Conservation (phyloP, 2,113 vertebrate genomes). For the Malaclemys terrapin region DNA sequence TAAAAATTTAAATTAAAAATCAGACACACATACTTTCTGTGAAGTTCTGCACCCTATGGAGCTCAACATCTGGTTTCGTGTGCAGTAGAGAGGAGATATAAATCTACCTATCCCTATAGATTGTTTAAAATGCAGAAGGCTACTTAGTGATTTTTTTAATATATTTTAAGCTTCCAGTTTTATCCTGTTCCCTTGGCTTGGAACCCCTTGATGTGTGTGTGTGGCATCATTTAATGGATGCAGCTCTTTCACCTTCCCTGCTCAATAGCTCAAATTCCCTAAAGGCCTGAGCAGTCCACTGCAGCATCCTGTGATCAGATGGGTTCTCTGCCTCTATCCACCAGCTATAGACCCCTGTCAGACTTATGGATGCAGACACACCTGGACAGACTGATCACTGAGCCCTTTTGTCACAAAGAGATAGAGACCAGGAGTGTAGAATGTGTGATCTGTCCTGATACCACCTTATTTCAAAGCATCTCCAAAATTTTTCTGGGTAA, state of each 20-base stretch:
- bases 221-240: background rate
- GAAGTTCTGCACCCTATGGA: background rate
- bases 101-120: background rate
- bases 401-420: background rate
- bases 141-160: background rate
- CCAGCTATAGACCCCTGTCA: background rate
- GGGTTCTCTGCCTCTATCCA: background rate
- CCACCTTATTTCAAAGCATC: background rate
- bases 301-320: background rate
- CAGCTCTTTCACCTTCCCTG: background rate
- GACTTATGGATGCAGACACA: background rate
- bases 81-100: background rate
- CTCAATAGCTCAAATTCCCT: background rate
- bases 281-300: background rate
- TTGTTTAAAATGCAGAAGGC: background rate
- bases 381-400: background rate
- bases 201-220: background rate
- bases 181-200: background rate
- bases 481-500: background rate
- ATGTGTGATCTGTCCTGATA: background rate
- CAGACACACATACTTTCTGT: background rate
- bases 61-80: background rate
- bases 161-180: background rate
- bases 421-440: background rate
- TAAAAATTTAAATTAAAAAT: background rate